Conservation (phyloP, 2,113 vertebrate genomes). For the Elephas maximus region DNA sequence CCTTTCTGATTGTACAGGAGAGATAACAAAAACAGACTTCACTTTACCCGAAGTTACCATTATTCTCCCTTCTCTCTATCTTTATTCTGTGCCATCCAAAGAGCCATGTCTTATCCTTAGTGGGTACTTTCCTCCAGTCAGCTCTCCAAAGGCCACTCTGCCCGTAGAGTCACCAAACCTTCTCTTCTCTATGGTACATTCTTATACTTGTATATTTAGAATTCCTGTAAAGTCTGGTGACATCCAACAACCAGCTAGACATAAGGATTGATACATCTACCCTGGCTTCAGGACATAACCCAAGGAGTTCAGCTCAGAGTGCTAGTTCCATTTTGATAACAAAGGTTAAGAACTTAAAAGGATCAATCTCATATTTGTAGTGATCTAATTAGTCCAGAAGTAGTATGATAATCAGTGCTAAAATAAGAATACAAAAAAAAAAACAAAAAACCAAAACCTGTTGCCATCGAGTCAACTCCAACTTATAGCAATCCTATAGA, state of each 20-base stretch:
- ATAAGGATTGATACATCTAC: not conserved
- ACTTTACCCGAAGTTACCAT: not conserved
- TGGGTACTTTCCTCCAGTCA: not conserved
- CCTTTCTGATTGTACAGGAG: not conserved
- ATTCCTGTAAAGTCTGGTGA: too few relatives aligned
- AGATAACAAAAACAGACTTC: not conserved
- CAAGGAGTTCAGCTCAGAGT: not conserved
- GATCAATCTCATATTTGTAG: not conserved
- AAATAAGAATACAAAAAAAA: not conserved
- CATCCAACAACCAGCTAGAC: not conserved
- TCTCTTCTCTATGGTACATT: not conserved
- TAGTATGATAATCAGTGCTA: not conserved
- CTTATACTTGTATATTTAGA: not conserved
- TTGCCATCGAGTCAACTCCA: too few relatives aligned
- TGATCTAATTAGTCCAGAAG: conserved; percentile 11
- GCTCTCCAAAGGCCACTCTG: conserved; percentile 8
- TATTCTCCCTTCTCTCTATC: conserved; percentile 11
- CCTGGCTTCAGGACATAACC: not conserved
- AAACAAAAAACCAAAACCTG: too few relatives aligned
- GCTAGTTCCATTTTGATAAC: not conserved
- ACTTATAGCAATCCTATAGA: too few relatives aligned
- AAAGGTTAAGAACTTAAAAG: not conserved
- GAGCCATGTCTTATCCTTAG: not conserved
- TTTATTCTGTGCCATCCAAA: not conserved
- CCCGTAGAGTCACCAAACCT: not conserved